Percentiles rank a stretch among this genome's conserved stretches.
phyloP scores from a whole-genome alignment of 2,113 vertebrate species.

The Rhinichthys klamathensis region DNA sequence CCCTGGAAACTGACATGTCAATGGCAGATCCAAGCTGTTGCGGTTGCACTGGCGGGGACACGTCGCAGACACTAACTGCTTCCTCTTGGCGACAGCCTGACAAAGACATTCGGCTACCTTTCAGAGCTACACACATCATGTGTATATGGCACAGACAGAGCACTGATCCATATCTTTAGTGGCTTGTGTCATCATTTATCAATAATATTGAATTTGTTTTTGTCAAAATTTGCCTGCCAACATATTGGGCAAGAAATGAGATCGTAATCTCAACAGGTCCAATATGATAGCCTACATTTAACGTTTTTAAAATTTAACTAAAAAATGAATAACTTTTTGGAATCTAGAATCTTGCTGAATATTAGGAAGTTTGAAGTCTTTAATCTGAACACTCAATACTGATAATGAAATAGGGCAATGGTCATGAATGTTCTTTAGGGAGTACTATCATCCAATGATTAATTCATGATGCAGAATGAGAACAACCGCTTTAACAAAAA shows the following conservation, averaged over 20 bases:
- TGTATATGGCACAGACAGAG: constrained; percentile 15
- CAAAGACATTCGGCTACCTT: constrained; percentile 71
- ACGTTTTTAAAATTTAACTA: not conserved
- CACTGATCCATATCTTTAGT: not conserved
- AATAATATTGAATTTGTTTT: not conserved
- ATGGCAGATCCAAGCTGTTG: constrained; percentile 74
- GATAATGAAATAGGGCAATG: not conserved
- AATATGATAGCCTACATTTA: not conserved
- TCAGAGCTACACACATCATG: constrained; percentile 63
- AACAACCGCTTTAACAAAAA: not conserved
- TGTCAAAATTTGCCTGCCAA: not conserved
- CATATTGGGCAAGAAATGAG: not conserved
- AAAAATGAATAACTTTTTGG: not conserved
- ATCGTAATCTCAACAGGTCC: not conserved
- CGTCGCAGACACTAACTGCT: constrained; percentile 65
- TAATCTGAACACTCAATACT: not conserved
- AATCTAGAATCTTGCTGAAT: not conserved
- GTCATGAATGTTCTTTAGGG: not conserved
- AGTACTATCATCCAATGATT: constrained; percentile 13
- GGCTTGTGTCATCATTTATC: not conserved
- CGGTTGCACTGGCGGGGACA: constrained; percentile 62
- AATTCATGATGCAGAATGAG: not conserved
- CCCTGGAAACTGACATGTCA: constrained; percentile 72
- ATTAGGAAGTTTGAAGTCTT: not conserved
- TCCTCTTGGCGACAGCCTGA: constrained; percentile 73